phyloP scores from a whole-genome alignment of 2,113 vertebrate species.

The Craseonycteris thonglongyai region DNA sequence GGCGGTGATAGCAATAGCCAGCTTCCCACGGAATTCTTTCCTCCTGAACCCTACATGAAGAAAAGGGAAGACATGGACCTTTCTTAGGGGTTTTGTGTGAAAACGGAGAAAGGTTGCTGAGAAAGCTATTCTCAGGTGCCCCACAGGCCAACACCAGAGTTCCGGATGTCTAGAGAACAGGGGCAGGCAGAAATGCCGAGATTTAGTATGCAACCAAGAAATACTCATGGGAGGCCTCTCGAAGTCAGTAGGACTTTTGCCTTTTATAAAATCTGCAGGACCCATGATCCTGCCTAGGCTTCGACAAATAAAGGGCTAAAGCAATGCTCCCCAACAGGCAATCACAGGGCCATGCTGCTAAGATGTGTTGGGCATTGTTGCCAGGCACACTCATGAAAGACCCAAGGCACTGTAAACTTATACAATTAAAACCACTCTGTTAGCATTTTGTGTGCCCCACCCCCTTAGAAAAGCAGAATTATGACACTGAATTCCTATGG shows the following conservation, averaged over 20 bases:
- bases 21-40: conserved; percentile 96
- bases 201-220: background rate
- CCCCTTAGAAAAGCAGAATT: background rate
- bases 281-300: background rate
- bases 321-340: background rate
- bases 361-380: background rate
- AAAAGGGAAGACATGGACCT: background rate
- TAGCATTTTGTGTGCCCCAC: background rate
- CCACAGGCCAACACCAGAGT: background rate
- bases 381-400: background rate
- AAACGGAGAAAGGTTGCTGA: background rate
- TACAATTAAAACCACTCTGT: background rate
- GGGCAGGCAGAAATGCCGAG: background rate
- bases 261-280: background rate
- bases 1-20: conserved; percentile 98
- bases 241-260: background rate
- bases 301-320: background rate
- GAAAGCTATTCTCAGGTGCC: background rate
- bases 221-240: background rate
- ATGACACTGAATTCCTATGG: background rate
- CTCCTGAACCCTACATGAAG: conserved; percentile 89
- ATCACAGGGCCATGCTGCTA: background rate
- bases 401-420: background rate
- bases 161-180: background rate
- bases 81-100: background rate